Conservation (phyloP, 2,888 invertebrate species). For the Fragum fragum region DNA sequence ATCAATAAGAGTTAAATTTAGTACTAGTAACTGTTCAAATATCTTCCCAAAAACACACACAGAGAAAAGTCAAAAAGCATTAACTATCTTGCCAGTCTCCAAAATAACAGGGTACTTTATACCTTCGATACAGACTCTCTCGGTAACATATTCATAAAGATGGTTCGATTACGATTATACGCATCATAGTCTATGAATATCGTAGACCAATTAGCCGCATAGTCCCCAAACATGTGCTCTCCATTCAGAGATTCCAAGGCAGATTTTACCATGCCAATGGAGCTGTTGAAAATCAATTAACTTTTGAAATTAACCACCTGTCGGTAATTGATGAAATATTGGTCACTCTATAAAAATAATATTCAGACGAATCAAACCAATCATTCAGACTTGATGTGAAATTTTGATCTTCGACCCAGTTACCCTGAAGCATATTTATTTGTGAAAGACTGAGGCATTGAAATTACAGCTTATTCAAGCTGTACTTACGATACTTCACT, state of each 20-base stretch:
- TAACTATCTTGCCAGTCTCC: background rate
- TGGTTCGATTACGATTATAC: slow-evolving; percentile 99
- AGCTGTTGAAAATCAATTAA: slow-evolving; percentile 88
- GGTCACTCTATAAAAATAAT: too few species aligned
- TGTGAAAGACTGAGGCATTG: too few species aligned
- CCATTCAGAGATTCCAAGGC: slow-evolving; percentile 99
- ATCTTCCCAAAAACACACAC: background rate
- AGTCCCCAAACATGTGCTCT: slow-evolving; percentile 98
- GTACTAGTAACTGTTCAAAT: background rate
- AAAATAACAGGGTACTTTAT: slow-evolving; percentile 62
- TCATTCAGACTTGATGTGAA: too few species aligned
- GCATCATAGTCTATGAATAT: slow-evolving; percentile 99
- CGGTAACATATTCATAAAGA: slow-evolving; percentile 98
- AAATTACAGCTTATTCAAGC: too few species aligned
- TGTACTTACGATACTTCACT: too few species aligned
- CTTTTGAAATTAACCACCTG: too few species aligned
- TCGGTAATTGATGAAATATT: too few species aligned
- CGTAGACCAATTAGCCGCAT: slow-evolving; percentile 99
- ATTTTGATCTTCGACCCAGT: too few species aligned
- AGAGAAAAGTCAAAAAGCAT: slow-evolving; percentile 12
- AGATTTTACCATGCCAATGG: slow-evolving; percentile 98
- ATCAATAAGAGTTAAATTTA: background rate
- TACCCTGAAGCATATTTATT: too few species aligned
- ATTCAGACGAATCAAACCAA: too few species aligned
- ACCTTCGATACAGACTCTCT: slow-evolving; percentile 99